Evolutionary conservation across 2,113 vertebrate species (phyloP).

Genomic region (Cottus gobio): DNA sequence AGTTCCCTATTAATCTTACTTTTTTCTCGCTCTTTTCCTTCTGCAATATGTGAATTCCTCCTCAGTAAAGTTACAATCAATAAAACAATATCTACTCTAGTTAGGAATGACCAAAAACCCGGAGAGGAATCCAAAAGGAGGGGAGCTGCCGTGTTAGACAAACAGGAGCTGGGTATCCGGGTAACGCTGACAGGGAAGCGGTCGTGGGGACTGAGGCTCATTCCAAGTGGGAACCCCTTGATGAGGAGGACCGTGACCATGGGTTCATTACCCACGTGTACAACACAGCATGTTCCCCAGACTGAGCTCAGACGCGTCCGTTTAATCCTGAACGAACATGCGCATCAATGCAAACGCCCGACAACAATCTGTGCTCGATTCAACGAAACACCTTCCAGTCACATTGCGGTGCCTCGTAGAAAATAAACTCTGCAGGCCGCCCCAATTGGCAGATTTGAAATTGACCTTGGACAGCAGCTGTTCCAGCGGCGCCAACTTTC

Average conservation of each 20-base stretch:
- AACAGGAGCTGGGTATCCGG: conserved; percentile 67
- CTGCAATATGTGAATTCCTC: not conserved
- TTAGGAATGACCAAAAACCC: no score
- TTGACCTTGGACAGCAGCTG: conserved; percentile 64
- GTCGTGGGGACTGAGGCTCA: conserved; percentile 16
- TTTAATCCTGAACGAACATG: conserved; percentile 28
- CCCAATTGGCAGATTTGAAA: conserved; percentile 41
- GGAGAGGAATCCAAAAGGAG: no score
- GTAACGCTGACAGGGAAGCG: conserved; percentile 49
- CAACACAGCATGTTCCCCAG: conserved; percentile 18
- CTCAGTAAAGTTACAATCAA: conserved; percentile 7
- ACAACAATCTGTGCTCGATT: conserved; percentile 18
- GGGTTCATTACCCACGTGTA: conserved; percentile 7
- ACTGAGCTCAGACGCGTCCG: conserved; percentile 12
- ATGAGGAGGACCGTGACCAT: conserved; percentile 10
- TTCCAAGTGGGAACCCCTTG: conserved; percentile 39
- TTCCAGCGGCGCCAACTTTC: conserved; percentile 66
- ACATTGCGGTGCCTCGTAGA: conserved; percentile 33
- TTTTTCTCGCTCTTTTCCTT: no score
- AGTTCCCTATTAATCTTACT: not conserved
- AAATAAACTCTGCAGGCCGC: conserved; percentile 33
- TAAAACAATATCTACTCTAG: not conserved
- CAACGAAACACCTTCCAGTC: conserved; percentile 9
- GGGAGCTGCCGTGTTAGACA: conserved; percentile 61
- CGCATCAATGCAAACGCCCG: conserved; percentile 6